These are phyloP conservation scores for Dipodomys stephensi DNA, from an alignment of 2,113 vertebrate species.

Conservation along the genomic window DNA sequence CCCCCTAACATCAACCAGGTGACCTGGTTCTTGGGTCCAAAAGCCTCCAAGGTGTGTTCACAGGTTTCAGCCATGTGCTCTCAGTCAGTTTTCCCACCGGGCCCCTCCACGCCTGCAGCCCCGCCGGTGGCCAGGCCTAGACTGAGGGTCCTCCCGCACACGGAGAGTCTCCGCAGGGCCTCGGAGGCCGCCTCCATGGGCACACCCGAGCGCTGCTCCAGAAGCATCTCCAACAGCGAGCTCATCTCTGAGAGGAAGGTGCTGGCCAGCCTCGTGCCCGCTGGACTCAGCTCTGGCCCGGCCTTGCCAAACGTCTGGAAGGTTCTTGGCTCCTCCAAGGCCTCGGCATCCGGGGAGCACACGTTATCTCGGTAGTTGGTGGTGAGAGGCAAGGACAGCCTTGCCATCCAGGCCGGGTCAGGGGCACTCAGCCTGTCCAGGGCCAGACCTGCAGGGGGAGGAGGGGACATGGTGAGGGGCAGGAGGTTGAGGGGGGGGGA, in stretches of 20 bases:
- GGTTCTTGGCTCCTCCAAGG: constrained; percentile 85
- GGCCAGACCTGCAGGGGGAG: constrained; percentile 82
- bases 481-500: not conserved
- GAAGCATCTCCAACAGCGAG: constrained; percentile 94
- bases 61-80: not conserved
- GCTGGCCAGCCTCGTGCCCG: constrained; percentile 87
- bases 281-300: not conserved
- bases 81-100: not conserved
- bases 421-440: constrained; percentile 87
- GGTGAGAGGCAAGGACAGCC: constrained; percentile 92
- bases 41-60: not conserved
- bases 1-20: not conserved
- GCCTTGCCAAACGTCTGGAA: constrained; percentile 96
- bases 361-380: constrained; percentile 95
- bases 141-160: constrained; percentile 90
- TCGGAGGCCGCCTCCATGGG: constrained; percentile 89
- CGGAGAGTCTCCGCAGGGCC: constrained; percentile 93
- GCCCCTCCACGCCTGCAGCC: not conserved
- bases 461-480: not conserved
- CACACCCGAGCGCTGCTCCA: constrained; percentile 91
- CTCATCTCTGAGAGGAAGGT: constrained; percentile 95
- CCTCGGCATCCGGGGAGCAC: constrained; percentile 86
- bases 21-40: constrained; percentile 2
- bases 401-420: constrained; percentile 93
- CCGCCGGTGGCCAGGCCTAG: constrained; percentile 83